These are phyloP conservation scores for Furcifer pardalis DNA, from an alignment of 2,797 vertebrate species.

Conservation along the genomic window DNA sequence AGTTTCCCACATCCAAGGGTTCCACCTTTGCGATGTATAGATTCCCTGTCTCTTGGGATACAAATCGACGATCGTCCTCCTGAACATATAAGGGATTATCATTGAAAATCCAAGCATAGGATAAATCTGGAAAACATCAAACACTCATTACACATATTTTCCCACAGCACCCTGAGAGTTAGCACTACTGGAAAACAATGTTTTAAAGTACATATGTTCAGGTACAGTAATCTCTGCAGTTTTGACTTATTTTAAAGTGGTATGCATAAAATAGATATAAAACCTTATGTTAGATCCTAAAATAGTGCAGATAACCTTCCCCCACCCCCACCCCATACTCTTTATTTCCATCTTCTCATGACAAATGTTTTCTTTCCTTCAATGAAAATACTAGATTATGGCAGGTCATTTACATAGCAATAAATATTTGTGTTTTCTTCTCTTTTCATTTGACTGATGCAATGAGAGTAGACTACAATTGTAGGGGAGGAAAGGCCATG, in stretches of 20 bases:
- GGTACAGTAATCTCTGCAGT: background rate
- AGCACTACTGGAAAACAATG: background rate
- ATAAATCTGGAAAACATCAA: slow-evolving; percentile 67
- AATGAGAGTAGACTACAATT: background rate
- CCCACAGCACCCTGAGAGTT: accelerated
- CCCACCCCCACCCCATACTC: background rate
- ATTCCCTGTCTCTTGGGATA: slow-evolving; percentile 73
- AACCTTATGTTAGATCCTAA: background rate
- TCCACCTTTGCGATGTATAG: slow-evolving; percentile 78
- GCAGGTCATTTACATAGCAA: background rate
- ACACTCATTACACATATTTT: accelerated
- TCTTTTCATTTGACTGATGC: background rate
- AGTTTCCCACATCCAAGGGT: slow-evolving; percentile 72
- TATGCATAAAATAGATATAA: background rate
- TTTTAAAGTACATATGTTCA: background rate
- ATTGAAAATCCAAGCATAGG: slow-evolving; percentile 75
- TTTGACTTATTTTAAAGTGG: background rate
- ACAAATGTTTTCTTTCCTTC: background rate
- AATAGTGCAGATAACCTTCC: slow-evolving; percentile 20
- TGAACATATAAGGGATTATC: slow-evolving; percentile 51
- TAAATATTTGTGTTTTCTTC: background rate
- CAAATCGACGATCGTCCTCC: slow-evolving; percentile 64
- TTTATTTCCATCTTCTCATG: background rate
- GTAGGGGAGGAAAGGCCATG: background rate
- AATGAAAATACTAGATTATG: background rate